A percentile compares a stretch with the other conserved stretches of the same genome.
phyloP scores from a whole-genome alignment of 1,140 invertebrate genomes.

The Pseudomyrmex flavicornis region DNA sequence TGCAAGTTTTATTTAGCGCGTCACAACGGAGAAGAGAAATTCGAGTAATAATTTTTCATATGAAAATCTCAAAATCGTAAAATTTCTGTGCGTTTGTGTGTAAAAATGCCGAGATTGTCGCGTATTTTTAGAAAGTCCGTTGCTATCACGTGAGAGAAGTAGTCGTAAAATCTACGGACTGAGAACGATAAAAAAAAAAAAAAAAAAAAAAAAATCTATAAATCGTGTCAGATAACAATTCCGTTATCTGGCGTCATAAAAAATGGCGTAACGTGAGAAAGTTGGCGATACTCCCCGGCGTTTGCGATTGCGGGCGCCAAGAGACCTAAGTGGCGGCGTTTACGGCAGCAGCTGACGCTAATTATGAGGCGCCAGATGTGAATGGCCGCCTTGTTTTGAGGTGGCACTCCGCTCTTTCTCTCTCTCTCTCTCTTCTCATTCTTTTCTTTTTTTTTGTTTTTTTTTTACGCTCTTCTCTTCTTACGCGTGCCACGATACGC shows the following conservation, averaged over 20 bases:
- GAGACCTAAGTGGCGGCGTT: slow-evolving; percentile 70
- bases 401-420: slow-evolving; percentile 65
- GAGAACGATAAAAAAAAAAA: neutral
- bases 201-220: neutral
- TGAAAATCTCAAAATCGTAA: neutral
- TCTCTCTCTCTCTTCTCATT: slow-evolving; percentile 56
- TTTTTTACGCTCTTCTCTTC: slow-evolving; percentile 31
- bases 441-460: slow-evolving; percentile 30
- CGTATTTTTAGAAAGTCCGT: too few species aligned
- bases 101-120: too few species aligned
- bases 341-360: slow-evolving; percentile 73
- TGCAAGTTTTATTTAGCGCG: neutral
- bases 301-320: slow-evolving; percentile 60
- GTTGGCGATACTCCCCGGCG: neutral
- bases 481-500: slow-evolving; percentile 41
- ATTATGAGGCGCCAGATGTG: slow-evolving; percentile 69
- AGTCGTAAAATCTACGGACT: neutral
- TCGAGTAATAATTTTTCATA: neutral
- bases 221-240: slow-evolving; percentile 41
- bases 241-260: slow-evolving; percentile 33
- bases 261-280: slow-evolving; percentile 40
- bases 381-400: slow-evolving; percentile 74
- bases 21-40: neutral
- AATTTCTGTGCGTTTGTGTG: too few species aligned
- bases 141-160: neutral